Evolutionary conservation across 2,113 vertebrate species (phyloP).

Genomic region (Elgaria multicarinata): DNA sequence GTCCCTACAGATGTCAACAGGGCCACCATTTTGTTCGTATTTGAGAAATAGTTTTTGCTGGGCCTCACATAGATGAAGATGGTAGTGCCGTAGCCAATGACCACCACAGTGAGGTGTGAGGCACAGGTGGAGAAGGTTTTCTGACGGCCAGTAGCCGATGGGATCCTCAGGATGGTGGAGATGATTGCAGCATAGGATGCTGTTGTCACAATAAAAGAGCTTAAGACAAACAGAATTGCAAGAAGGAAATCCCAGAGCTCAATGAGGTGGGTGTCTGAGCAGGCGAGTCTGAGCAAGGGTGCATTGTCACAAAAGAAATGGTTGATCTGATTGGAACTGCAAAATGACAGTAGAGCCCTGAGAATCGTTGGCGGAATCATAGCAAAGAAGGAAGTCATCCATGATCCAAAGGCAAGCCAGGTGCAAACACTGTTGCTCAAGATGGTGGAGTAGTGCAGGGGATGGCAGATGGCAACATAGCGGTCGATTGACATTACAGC

Average conservation of each 20-base stretch:
- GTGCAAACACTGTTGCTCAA: constrained; percentile 28
- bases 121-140: constrained; percentile 52
- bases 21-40: constrained; percentile 46
- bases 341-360: constrained; percentile 50
- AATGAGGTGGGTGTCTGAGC: background rate
- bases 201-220: constrained; percentile 32
- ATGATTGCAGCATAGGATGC: constrained; percentile 27
- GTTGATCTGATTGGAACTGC: constrained; percentile 1
- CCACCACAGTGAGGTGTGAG: constrained; percentile 45
- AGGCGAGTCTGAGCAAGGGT: constrained; percentile 37
- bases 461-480: constrained; percentile 58
- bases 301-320: constrained; percentile 45
- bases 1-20: constrained; percentile 56
- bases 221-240: constrained; percentile 37
- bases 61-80: constrained; percentile 55
- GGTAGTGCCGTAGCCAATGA: constrained; percentile 41
- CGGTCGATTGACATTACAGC: constrained; percentile 48
- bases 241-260: constrained; percentile 46
- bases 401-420: constrained; percentile 29
- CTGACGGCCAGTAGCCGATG: constrained; percentile 25
- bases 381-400: constrained; percentile 25
- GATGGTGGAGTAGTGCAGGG: constrained; percentile 42
- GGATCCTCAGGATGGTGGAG: constrained; percentile 18
- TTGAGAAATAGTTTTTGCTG: constrained; percentile 29
- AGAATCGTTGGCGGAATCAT: constrained; percentile 14